Conservation (phyloP, 2,797 vertebrate genomes). For the Lophius americanus region DNA sequence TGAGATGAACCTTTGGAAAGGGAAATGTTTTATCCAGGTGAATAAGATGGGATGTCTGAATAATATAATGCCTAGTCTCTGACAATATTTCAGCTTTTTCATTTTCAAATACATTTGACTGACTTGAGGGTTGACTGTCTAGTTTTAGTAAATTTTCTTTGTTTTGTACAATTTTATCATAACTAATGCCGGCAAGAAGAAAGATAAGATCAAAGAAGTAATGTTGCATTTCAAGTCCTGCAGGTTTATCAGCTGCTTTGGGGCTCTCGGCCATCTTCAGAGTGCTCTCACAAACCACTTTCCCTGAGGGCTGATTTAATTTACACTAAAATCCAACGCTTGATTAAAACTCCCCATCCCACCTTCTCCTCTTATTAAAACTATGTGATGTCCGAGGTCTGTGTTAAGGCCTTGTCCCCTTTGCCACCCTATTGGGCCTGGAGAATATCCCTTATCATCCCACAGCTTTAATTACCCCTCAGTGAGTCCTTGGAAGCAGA, state of each 20-base stretch:
- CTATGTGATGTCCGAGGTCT: conserved; percentile 62
- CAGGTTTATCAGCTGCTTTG: conserved; percentile 21
- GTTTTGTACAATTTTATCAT: neutral
- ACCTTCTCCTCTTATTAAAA: conserved; percentile 25
- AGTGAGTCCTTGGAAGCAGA: conserved; percentile 75
- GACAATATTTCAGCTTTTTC: neutral
- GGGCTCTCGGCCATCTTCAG: conserved; percentile 23
- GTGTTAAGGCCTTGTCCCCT: conserved; percentile 57
- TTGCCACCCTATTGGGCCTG: conserved; percentile 53
- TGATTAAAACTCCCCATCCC: conserved; percentile 37
- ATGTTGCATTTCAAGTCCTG: conserved; percentile 18
- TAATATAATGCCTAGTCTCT: too few relatives aligned
- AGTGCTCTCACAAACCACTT: conserved; percentile 39
- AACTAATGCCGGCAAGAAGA: neutral
- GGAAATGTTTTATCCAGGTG: neutral
- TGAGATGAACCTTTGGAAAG: too few relatives aligned
- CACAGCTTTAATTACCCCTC: conserved; percentile 74
- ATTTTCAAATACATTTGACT: neutral
- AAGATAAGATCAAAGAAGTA: neutral
- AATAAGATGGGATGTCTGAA: neutral
- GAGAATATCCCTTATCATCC: conserved; percentile 68
- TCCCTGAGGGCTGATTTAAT: conserved; percentile 56
- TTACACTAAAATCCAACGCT: conserved; percentile 54
- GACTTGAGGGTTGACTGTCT: neutral
- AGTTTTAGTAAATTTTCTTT: neutral